A percentile compares a stretch with the other conserved stretches of the same genome.
Conservation (phyloP, 1,140 invertebrate genomes). For the Drosophila nigrodunni region DNA sequence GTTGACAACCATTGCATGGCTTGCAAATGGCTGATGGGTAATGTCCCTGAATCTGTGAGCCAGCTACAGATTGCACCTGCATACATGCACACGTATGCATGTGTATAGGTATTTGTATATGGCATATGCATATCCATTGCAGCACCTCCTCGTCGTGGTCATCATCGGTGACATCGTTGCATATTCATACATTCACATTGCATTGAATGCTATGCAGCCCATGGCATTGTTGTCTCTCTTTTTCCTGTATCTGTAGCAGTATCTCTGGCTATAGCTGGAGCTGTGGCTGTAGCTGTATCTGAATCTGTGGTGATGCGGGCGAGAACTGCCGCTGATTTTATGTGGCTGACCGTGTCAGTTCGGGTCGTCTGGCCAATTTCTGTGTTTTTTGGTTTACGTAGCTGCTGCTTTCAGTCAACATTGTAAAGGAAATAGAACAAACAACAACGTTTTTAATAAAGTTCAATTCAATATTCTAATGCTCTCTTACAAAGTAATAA, state of each 20-base stretch:
- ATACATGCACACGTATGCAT: not conserved
- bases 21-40: not conserved
- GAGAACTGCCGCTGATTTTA: slow-evolving; percentile 66
- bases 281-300: slow-evolving; percentile 24
- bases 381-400: slow-evolving; percentile 73
- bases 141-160: slow-evolving; percentile 42
- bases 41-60: slow-evolving; percentile 24
- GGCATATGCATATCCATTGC: slow-evolving; percentile 34
- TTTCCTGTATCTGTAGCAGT: slow-evolving; percentile 26
- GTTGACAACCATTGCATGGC: slow-evolving; percentile 36
- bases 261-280: slow-evolving; percentile 14
- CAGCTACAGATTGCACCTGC: slow-evolving; percentile 77
- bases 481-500: slow-evolving; percentile 21
- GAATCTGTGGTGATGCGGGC: slow-evolving; percentile 58
- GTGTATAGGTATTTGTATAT: too few species aligned
- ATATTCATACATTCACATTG: slow-evolving; percentile 28
- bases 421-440: slow-evolving; percentile 32
- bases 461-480: slow-evolving; percentile 20
- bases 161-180: slow-evolving; percentile 48
- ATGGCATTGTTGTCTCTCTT: slow-evolving; percentile 44
- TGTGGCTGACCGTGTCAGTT: slow-evolving; percentile 68
- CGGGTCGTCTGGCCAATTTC: slow-evolving; percentile 69
- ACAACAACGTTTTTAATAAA: slow-evolving; percentile 5
- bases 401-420: slow-evolving; percentile 28
- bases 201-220: slow-evolving; percentile 7